phyloP scores from a whole-genome alignment of 2,888 invertebrate species.

The Cataglyphis rosenhaueri region DNA sequence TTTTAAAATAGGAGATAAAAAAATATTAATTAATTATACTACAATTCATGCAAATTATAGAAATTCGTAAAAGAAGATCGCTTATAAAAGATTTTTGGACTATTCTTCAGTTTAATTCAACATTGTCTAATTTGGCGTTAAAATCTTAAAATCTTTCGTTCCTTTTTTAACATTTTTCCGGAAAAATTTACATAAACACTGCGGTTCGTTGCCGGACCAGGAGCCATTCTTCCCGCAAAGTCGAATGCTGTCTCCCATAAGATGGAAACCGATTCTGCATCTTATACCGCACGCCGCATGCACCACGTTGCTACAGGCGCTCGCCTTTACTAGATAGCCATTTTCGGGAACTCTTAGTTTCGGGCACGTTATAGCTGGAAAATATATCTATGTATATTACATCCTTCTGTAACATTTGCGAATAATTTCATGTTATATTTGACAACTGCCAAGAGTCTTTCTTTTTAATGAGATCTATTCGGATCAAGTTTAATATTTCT shows the following conservation, averaged over 20 bases:
- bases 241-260: slow-evolving; percentile 87
- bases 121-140: neutral
- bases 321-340: slow-evolving; percentile 89
- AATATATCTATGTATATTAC: neutral
- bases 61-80: neutral
- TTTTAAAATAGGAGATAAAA: too few species aligned
- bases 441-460: neutral
- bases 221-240: slow-evolving; percentile 89
- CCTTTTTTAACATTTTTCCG: slow-evolving; percentile 81
- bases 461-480: neutral
- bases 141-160: neutral
- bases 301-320: slow-evolving; percentile 88
- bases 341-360: slow-evolving; percentile 87
- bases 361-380: slow-evolving; percentile 87
- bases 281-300: slow-evolving; percentile 90
- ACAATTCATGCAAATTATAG: neutral
- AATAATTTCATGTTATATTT: neutral
- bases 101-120: neutral
- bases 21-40: too few species aligned
- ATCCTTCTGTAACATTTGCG: neutral
- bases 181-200: slow-evolving; percentile 87
- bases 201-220: slow-evolving; percentile 89
- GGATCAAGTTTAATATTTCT: neutral
- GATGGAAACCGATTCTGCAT: slow-evolving; percentile 89
- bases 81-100: neutral